Percentiles rank a stretch among this genome's conserved stretches.
Evolutionary conservation across 2,113 vertebrate species (phyloP).

Genomic region (Antechinus flavipes): DNA sequence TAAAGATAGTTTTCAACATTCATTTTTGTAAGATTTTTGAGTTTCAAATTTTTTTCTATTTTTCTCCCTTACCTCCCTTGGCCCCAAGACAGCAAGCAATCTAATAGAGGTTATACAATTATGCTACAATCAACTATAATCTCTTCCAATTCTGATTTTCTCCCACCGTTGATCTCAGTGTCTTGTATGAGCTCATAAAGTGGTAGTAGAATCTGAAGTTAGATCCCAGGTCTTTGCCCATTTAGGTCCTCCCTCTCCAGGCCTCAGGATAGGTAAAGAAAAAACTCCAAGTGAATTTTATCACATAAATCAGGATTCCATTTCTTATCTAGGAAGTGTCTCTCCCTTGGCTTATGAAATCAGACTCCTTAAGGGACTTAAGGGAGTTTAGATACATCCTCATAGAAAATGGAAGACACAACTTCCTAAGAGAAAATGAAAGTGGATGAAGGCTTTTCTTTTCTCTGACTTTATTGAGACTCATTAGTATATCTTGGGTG

Average conservation of each 20-base stretch:
- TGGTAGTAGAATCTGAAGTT: background rate
- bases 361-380: slow-evolving; percentile 49
- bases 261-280: background rate
- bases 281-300: background rate
- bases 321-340: background rate
- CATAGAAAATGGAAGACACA: slow-evolving; percentile 60
- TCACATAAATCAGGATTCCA: background rate
- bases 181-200: background rate
- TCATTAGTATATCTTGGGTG: background rate
- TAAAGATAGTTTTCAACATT: no score
- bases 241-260: background rate
- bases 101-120: no score
- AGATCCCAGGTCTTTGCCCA: background rate
- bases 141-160: background rate
- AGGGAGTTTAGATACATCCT: slow-evolving; percentile 60
- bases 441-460: slow-evolving; percentile 62
- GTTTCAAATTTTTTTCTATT: no score
- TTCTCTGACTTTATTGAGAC: slow-evolving; percentile 40
- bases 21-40: no score
- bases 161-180: background rate
- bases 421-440: slow-evolving; percentile 71
- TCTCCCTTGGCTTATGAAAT: background rate
- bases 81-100: no score
- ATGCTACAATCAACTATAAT: background rate
- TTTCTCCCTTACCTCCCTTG: no score